These are phyloP conservation scores for Chaetoderma sp. DNA, from an alignment of 2,888 invertebrate species.

Conservation along the genomic window DNA sequence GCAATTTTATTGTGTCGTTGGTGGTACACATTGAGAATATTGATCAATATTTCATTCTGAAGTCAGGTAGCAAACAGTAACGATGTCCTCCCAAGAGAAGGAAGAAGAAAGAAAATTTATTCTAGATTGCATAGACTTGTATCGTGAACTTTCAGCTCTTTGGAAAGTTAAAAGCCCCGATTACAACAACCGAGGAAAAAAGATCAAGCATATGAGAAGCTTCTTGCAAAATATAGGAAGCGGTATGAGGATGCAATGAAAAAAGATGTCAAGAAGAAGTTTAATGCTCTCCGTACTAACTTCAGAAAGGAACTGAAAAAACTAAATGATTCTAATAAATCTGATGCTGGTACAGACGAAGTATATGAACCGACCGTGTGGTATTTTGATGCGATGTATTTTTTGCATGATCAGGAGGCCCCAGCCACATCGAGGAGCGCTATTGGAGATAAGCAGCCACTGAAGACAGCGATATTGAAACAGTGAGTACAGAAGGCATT, in stretches of 20 bases:
- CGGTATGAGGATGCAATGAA: slow-evolving; percentile 29
- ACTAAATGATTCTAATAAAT: slow-evolving; percentile 29
- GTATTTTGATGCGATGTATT: slow-evolving; percentile 27
- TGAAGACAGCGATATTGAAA: too few relatives aligned
- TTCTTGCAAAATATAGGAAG: slow-evolving; percentile 29
- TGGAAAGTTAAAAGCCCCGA: slow-evolving; percentile 49
- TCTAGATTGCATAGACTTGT: slow-evolving; percentile 45
- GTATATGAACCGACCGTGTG: slow-evolving; percentile 24
- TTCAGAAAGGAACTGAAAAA: slow-evolving; percentile 49
- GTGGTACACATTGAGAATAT: too few relatives aligned
- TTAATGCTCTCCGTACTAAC: slow-evolving; percentile 44
- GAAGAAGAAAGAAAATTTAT: slow-evolving; percentile 18
- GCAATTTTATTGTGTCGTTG: too few relatives aligned
- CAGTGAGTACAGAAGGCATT: too few relatives aligned
- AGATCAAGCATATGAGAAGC: slow-evolving; percentile 27
- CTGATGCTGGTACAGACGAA: slow-evolving; percentile 16
- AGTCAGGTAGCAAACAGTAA: too few relatives aligned
- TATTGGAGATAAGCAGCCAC: too few relatives aligned
- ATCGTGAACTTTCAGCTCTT: slow-evolving; percentile 40
- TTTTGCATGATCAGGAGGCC: slow-evolving; percentile 24
- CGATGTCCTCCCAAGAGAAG: too few relatives aligned
- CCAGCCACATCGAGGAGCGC: slow-evolving; percentile 13
- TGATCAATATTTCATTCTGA: too few relatives aligned
- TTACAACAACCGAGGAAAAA: slow-evolving; percentile 43
- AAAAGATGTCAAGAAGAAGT: slow-evolving; percentile 43